Evolutionary conservation across 2,888 invertebrate species (phyloP).

Genomic region (Spodoptera exigua): DNA sequence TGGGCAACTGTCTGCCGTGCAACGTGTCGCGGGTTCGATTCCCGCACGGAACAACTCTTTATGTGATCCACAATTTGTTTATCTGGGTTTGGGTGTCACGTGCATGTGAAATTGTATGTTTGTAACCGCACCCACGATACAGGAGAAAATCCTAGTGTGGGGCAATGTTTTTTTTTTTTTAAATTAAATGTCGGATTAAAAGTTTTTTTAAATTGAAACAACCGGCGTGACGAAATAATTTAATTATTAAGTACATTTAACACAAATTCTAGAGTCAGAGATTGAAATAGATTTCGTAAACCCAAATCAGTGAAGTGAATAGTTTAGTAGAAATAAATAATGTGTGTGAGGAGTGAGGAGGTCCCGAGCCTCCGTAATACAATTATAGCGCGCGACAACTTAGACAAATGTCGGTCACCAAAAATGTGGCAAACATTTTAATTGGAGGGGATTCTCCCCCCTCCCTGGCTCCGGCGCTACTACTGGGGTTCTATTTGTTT

Average conservation of each 20-base stretch:
- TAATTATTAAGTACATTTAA: neutral
- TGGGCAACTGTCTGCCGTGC: too few species aligned
- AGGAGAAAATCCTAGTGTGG: too few species aligned
- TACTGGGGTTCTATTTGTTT: neutral
- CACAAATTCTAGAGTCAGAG: neutral
- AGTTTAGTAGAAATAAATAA: conserved; percentile 33
- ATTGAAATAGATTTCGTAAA: neutral
- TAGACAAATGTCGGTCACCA: conserved; percentile 29
- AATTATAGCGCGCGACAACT: conserved; percentile 44
- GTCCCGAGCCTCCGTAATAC: conserved; percentile 35
- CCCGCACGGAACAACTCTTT: too few species aligned
- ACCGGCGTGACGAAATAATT: neutral
- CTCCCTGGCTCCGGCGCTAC: neutral
- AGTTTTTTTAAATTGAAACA: too few species aligned
- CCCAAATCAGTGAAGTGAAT: conserved; percentile 17
- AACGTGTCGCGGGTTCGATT: too few species aligned
- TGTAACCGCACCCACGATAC: too few species aligned
- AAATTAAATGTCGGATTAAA: too few species aligned
- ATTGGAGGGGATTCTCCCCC: conserved; percentile 37
- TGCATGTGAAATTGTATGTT: too few species aligned
- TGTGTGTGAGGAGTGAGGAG: conserved; percentile 28
- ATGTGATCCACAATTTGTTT: too few species aligned
- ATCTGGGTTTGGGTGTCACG: too few species aligned
- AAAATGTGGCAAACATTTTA: conserved; percentile 48
- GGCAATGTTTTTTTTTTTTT: too few species aligned